Conservation (phyloP, 2,888 invertebrate species). For the Baccha elongata region DNA sequence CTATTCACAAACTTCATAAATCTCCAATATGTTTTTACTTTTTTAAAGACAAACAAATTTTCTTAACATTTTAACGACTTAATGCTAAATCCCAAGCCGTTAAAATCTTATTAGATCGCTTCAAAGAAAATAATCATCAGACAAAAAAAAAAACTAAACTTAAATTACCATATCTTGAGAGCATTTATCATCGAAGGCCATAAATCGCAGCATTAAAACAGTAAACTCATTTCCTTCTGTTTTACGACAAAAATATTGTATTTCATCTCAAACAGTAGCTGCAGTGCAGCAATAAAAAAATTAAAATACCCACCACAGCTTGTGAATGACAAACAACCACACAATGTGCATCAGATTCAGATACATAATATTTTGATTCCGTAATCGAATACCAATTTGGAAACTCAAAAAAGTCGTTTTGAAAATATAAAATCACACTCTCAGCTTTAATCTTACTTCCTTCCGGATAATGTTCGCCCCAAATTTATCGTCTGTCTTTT, state of each 20-base stretch:
- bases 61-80: conserved; percentile 8
- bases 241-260: conserved; percentile 27
- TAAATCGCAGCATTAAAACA: conserved; percentile 48
- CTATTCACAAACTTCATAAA: conserved; percentile 6
- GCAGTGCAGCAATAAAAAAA: conserved; percentile 20
- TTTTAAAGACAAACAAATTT: not conserved
- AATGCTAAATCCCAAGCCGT: conserved; percentile 34
- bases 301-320: not conserved
- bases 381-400: conserved; percentile 64
- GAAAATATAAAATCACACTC: conserved; percentile 15
- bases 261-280: conserved; percentile 28
- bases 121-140: not conserved
- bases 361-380: conserved; percentile 29
- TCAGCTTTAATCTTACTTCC: conserved; percentile 50
- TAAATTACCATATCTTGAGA: conserved; percentile 41
- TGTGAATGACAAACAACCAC: not conserved
- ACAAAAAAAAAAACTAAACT: not conserved
- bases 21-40: not conserved
- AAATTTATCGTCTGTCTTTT: not conserved
- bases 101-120: conserved; percentile 50
- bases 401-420: conserved; percentile 55
- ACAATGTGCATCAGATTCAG: not conserved
- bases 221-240: conserved; percentile 49
- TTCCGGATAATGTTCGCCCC: conserved; percentile 22
- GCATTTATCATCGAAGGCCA: conserved; percentile 56